Evolutionary conservation across 2,797 vertebrate species (phyloP).

Genomic region (Merluccius polli): DNA sequence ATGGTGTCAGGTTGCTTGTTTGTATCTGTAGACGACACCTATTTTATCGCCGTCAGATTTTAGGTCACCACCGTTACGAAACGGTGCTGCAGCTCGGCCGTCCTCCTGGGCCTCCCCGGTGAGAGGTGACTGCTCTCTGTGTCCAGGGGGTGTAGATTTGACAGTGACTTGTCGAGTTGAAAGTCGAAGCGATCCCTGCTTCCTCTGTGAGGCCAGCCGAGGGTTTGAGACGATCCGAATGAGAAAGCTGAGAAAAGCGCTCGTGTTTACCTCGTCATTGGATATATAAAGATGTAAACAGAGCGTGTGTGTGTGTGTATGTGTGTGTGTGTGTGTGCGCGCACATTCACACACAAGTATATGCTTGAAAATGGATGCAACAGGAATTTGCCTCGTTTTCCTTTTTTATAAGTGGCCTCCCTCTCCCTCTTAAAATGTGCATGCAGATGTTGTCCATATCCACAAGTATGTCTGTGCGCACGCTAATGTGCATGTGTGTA

Average conservation of each 20-base stretch:
- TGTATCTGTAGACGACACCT: not conserved
- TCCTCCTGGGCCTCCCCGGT: not conserved
- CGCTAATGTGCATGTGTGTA: not conserved
- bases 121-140: conserved; percentile 15
- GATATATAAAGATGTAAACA: not conserved
- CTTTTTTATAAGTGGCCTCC: not conserved
- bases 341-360: not conserved
- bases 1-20: conserved; percentile 12
- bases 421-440: not conserved
- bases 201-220: not conserved
- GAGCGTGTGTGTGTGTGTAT: conserved; percentile 3
- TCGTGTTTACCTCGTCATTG: not conserved
- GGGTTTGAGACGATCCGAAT: not conserved
- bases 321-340: not conserved
- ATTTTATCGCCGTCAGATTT: conserved; percentile 29
- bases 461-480: not conserved
- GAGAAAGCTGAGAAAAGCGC: conserved; percentile 5
- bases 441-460: not conserved
- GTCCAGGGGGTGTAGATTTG: conserved; percentile 14
- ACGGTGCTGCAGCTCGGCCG: conserved; percentile 10
- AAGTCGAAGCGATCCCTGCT: conserved; percentile 5
- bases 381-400: not conserved
- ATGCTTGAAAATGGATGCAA: not conserved
- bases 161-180: conserved; percentile 19
- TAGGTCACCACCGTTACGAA: not conserved